Evolutionary conservation across 1,140 invertebrate species (phyloP), one percentile per base, ranked within the genome.

Genomic region (Nylanderia fulva): DNA sequence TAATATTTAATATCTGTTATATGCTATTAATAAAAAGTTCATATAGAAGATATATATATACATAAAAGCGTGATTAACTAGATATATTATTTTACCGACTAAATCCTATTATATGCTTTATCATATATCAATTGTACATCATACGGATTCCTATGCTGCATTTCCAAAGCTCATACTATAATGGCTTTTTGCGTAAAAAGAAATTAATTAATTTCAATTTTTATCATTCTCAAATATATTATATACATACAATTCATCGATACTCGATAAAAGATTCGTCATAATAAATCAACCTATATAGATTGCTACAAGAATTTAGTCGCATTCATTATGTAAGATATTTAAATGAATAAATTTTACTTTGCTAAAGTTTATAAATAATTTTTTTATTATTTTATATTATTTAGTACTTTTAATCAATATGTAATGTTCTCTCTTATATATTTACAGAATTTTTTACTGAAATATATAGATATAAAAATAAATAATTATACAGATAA

Each of bases 71-170:
- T 60, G 3, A 3, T 15, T 36, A 68, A 79, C 58, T 52, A 39
- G 4, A 69, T 69, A 15, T 6, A 48, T 2, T 54, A 36, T 68
- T 54, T 13, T 79, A 18, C 24, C 21, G 15, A 5, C 21, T 80
- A 80, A 80, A 80, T 69, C 21, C 39, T 29, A 66, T 66, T 27
- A 77, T 13, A 3, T n/a, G 39, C 39, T 77, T 36, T 79, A 79
- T n/a, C n/a, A 68, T 13, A 6, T 68, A 68, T 79, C 45, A 79
- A 54, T 68, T 68, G 21, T 27, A 36, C 1, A 79, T 79, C 27
- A 29, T 54, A 68, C 11, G 69, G 48, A 72, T 68, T 79, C 21
- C 15, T 42, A 63, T 54, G 8, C 2, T 27, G 5, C 13, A 39
- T 54, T 69, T 69, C 3, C 29, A 39, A 79, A 79, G 29, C 13